Conservation (phyloP, 2,797 vertebrate species). For the Phylloscopus collybita region DNA sequence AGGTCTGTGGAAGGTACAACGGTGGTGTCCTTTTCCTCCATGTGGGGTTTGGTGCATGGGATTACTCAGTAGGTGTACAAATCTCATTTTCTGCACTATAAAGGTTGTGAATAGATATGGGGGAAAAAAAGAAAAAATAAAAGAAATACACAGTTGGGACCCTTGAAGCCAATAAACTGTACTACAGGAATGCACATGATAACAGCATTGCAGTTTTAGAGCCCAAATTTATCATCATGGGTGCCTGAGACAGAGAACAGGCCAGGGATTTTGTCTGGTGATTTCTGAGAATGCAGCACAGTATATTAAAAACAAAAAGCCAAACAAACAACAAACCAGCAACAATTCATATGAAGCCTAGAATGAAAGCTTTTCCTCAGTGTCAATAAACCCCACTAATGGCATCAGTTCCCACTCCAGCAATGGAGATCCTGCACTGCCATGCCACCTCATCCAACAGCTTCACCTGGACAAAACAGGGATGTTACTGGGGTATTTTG, state of each 20-base stretch:
- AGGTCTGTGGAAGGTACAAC: accelerated
- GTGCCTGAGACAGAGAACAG: neutral
- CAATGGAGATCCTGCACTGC: neutral
- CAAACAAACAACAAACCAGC: neutral
- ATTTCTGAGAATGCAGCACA: neutral
- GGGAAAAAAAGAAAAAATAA: neutral
- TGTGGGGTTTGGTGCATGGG: neutral
- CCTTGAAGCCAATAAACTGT: neutral
- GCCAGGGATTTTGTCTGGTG: neutral
- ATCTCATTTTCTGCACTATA: neutral
- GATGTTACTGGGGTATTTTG: neutral
- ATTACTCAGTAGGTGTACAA: neutral
- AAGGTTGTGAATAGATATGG: neutral
- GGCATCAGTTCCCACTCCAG: neutral
- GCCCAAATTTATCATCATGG: neutral
- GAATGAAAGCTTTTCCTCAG: neutral
- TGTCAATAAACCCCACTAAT: neutral
- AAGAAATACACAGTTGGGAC: neutral
- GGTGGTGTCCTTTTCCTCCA: neutral
- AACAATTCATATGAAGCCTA: neutral
- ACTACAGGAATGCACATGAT: accelerated
- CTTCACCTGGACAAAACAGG: neutral
- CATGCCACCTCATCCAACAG: neutral
- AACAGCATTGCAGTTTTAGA: neutral
- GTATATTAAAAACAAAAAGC: neutral